Evolutionary conservation across 2,113 vertebrate genomes (phyloP).

Genomic region (Alouatta palliata): DNA sequence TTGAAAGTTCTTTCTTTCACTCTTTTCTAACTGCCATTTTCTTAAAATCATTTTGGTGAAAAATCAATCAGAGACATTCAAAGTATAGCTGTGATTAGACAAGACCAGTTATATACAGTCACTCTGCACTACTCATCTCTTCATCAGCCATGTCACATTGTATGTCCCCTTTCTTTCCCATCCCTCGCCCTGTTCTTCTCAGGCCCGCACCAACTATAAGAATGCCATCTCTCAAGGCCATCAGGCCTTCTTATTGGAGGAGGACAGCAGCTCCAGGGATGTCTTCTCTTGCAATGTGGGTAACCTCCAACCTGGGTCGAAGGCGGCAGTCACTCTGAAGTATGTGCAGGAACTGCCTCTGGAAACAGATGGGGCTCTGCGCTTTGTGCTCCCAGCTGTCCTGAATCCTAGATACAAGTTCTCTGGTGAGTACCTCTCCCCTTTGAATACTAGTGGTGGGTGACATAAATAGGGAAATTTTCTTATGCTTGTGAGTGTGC

Average conservation of each 20-base stretch:
- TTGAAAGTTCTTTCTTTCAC: background rate
- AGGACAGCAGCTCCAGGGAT: conserved; percentile 84
- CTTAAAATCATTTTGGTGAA: background rate
- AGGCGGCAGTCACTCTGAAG: conserved; percentile 84
- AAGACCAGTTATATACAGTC: no score
- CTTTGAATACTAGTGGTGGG: background rate
- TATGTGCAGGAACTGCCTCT: conserved; percentile 88
- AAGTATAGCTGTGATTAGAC: background rate
- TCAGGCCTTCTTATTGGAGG: conserved; percentile 88
- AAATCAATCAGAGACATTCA: background rate
- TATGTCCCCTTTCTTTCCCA: background rate
- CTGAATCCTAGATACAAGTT: conserved; percentile 89
- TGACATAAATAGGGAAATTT: background rate
- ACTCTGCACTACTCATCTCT: background rate
- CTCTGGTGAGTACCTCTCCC: conserved; percentile 71
- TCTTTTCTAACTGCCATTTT: background rate
- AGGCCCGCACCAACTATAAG: conserved; percentile 86
- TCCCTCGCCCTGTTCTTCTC: background rate
- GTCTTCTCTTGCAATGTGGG: conserved; percentile 88
- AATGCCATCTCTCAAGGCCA: conserved; percentile 86
- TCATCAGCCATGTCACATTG: background rate
- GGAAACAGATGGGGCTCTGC: conserved; percentile 86
- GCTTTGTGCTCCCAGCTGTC: conserved; percentile 87
- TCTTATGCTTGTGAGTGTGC: background rate
- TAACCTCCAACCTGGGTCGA: conserved; percentile 85